Percentiles rank a stretch among this genome's conserved stretches.
Conservation (phyloP, 1,140 invertebrate species). For the Trachymyrmex septentrionalis region DNA sequence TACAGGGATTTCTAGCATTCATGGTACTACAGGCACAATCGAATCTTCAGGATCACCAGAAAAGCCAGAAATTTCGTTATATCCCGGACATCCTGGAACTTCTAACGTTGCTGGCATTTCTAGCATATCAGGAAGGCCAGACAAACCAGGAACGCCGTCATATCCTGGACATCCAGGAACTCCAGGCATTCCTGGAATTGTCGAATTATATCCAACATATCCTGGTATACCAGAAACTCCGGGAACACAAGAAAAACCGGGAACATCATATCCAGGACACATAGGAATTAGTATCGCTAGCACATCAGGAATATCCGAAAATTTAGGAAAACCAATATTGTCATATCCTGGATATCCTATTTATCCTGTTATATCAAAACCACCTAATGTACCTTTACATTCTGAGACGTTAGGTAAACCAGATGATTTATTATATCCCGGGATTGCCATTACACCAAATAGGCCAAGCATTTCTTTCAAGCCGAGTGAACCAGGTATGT, state of each 20-base stretch:
- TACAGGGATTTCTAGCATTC: constrained; percentile 51
- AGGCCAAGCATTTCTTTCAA: constrained; percentile 11
- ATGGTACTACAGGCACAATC: not conserved
- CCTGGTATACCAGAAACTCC: constrained; percentile 1
- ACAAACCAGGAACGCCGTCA: constrained; percentile 46
- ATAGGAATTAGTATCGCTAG: not conserved
- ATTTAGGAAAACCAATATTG: constrained; percentile 9
- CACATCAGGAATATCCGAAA: constrained; percentile 34
- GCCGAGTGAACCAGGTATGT: not conserved
- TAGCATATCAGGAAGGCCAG: constrained; percentile 75
- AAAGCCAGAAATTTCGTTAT: constrained; percentile 54
- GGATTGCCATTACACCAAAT: not conserved
- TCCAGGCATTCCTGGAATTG: constrained; percentile 8
- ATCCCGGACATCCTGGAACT: constrained; percentile 74
- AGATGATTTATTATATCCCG: not conserved
- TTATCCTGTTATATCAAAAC: constrained; percentile 50
- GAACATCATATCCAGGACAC: constrained; percentile 75
- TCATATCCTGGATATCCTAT: constrained; percentile 59
- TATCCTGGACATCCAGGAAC: constrained; percentile 82
- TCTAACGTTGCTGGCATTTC: constrained; percentile 76
- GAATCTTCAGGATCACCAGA: constrained; percentile 74
- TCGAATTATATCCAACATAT: not conserved
- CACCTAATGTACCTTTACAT: constrained; percentile 16
- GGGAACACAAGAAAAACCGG: constrained; percentile 22
- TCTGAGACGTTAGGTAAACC: constrained; percentile 34